Conservation (phyloP, 2,797 vertebrate species). For the Petrocephalus schoutedeni region DNA sequence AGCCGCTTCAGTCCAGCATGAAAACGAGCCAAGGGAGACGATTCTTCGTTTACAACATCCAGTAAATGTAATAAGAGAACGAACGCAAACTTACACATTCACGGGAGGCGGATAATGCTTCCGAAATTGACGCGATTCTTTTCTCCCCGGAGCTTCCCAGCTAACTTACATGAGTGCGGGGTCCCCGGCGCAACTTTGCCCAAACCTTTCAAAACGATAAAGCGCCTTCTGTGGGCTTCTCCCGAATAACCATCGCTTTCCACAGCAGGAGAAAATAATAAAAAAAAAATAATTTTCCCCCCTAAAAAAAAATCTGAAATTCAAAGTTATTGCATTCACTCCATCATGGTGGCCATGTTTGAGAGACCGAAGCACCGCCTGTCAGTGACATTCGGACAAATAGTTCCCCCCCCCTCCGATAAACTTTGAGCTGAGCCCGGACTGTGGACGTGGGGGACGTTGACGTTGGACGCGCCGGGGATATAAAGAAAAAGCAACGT, state of each 20-base stretch:
- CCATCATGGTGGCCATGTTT: slow-evolving; percentile 81
- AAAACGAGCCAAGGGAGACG: slow-evolving; percentile 15
- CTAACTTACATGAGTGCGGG: slow-evolving; percentile 61
- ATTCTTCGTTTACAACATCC: slow-evolving; percentile 22
- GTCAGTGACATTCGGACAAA: slow-evolving; percentile 60
- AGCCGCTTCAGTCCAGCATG: slow-evolving; percentile 25
- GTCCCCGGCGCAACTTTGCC: slow-evolving; percentile 54
- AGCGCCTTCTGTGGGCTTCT: slow-evolving; percentile 31
- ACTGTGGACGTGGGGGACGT: not conserved
- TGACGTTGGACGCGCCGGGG: not conserved
- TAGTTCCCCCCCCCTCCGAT: slow-evolving; percentile 48
- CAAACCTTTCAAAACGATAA: slow-evolving; percentile 46
- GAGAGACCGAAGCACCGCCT: slow-evolving; percentile 69
- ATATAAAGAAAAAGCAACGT: not conserved
- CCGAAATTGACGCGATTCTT: slow-evolving; percentile 68
- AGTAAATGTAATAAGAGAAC: slow-evolving; percentile 13
- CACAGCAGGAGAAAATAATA: slow-evolving; percentile 30
- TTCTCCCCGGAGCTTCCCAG: slow-evolving; percentile 63
- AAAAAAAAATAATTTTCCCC: slow-evolving; percentile 46
- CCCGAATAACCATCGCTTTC: slow-evolving; percentile 51
- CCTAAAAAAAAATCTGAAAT: slow-evolving; percentile 57
- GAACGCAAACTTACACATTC: slow-evolving; percentile 22
- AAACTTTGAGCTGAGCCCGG: slow-evolving; percentile 34
- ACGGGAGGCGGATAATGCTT: slow-evolving; percentile 46
- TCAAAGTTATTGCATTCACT: slow-evolving; percentile 72